A percentile compares a stretch with the other conserved stretches of the same genome.
These are phyloP conservation scores for Ypsolopha sequella DNA, from an alignment of 2,888 invertebrate genomes.

Conservation along the genomic window DNA sequence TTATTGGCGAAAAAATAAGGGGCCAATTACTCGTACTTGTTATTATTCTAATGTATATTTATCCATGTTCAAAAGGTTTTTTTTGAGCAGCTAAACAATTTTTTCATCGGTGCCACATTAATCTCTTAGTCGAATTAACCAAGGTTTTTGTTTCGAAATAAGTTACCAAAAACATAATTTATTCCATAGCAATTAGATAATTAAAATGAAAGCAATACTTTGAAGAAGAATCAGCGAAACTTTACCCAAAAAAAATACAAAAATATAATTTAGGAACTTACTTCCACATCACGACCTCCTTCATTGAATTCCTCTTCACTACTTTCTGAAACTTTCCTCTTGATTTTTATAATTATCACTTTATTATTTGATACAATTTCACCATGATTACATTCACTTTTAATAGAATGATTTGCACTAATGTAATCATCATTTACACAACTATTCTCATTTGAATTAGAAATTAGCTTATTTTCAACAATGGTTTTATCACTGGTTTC, in stretches of 20 bases:
- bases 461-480: background rate
- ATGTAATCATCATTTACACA: background rate
- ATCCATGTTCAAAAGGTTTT: too few relatives aligned
- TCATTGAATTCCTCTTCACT: background rate
- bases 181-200: too few relatives aligned
- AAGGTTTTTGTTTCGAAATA: too few relatives aligned
- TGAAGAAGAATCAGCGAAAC: background rate
- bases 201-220: too few relatives aligned
- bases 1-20: too few relatives aligned
- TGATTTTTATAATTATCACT: conserved; percentile 1
- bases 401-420: too few relatives aligned
- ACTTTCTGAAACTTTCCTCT: background rate
- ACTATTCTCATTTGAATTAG: background rate
- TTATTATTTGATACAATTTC: background rate
- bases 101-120: too few relatives aligned
- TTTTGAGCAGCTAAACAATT: too few relatives aligned
- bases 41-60: too few relatives aligned
- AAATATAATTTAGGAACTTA: background rate
- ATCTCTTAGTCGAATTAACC: too few relatives aligned
- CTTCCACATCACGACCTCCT: background rate
- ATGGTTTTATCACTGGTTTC: background rate
- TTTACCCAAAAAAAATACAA: background rate
- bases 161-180: too few relatives aligned
- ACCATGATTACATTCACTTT: background rate
- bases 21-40: too few relatives aligned